Conservation (phyloP, 2,113 vertebrate species). For the Nesoenas mayeri region DNA sequence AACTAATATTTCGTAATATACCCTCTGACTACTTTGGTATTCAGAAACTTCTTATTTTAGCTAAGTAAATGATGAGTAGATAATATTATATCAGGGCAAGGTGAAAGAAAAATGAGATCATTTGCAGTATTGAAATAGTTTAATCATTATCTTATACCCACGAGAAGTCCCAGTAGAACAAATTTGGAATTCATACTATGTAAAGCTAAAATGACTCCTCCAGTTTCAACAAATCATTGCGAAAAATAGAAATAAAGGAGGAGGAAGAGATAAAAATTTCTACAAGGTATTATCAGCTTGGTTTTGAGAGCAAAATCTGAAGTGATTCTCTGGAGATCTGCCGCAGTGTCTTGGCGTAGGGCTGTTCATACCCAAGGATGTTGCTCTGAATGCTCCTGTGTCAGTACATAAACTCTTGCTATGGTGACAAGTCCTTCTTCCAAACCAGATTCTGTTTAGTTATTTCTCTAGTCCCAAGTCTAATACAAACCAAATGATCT, state of each 20-base stretch:
- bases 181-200: constrained; percentile 31
- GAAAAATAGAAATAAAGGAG: background rate
- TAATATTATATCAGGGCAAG: constrained; percentile 24
- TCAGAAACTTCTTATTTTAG: constrained; percentile 53
- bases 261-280: constrained; percentile 15
- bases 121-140: constrained; percentile 40
- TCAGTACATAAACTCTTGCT: background rate
- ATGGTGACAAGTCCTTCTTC: background rate
- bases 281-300: background rate
- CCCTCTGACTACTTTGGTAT: background rate
- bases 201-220: constrained; percentile 48
- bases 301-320: background rate
- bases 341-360: background rate
- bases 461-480: background rate
- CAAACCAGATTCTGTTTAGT: background rate
- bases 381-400: background rate
- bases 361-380: background rate
- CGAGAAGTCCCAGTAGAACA: constrained; percentile 7
- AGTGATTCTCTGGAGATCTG: background rate
- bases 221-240: constrained; percentile 33
- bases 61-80: constrained; percentile 39
- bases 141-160: constrained; percentile 47
- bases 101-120: constrained; percentile 47
- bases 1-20: background rate
- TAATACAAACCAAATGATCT: background rate